These are phyloP conservation scores for Neocloeon triangulifer DNA, from an alignment of 1,140 invertebrate species.

Conservation along the genomic window DNA sequence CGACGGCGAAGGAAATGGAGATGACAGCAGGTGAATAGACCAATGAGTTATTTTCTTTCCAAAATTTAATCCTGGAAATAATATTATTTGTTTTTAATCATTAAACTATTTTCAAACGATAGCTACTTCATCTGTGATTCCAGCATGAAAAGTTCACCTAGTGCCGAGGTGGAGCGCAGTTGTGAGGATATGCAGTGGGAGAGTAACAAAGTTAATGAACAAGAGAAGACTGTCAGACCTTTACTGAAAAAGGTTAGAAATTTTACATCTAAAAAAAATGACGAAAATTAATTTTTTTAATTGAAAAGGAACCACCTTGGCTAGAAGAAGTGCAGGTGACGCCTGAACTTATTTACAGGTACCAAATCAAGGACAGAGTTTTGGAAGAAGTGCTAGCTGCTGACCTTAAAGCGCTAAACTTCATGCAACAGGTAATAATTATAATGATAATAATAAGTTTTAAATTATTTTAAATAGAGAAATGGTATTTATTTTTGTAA, in stretches of 20 bases:
- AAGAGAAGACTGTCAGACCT: background rate
- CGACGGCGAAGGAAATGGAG: too few relatives aligned
- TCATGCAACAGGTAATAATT: constrained; percentile 28
- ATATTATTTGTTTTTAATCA: too few relatives aligned
- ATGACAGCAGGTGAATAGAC: too few relatives aligned
- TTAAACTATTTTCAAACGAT: too few relatives aligned
- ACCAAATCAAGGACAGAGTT: constrained; percentile 32
- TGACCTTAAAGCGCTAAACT: constrained; percentile 33
- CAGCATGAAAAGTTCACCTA: background rate
- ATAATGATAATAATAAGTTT: too few relatives aligned
- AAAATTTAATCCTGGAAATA: too few relatives aligned
- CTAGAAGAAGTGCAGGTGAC: constrained; percentile 34
- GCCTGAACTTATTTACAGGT: constrained; percentile 39
- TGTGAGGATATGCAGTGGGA: background rate
- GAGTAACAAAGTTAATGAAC: background rate
- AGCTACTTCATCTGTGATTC: too few relatives aligned
- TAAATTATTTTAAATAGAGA: constrained; percentile 13
- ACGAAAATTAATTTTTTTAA: background rate
- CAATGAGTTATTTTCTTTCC: too few relatives aligned
- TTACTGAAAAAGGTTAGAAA: background rate
- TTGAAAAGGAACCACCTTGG: constrained; percentile 30
- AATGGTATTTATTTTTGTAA: constrained; percentile 26
- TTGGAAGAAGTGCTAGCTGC: constrained; percentile 35
- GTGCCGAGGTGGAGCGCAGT: background rate
- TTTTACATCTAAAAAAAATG: background rate